Evolutionary conservation across 1,140 invertebrate species (phyloP).

Genomic region (Polypedilum pembai): DNA sequence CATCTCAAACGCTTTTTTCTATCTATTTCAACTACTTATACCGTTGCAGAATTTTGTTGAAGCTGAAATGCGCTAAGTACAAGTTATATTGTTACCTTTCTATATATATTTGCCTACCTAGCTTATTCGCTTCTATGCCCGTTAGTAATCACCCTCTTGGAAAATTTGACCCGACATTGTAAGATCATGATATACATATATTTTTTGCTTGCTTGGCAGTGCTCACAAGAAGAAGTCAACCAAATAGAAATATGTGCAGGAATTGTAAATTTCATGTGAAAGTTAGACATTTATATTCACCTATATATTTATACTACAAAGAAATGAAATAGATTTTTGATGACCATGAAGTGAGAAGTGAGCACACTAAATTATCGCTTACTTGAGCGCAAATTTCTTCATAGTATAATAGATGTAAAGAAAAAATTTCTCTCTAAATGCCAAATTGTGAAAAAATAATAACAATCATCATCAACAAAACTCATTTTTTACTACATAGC

Average conservation of each 20-base stretch:
- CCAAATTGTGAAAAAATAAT: constrained; percentile 12
- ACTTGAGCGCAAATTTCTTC: neutral
- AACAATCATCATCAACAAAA: neutral
- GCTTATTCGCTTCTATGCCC: neutral
- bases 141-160: constrained; percentile 16
- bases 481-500: neutral
- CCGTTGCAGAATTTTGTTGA: constrained; percentile 17
- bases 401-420: neutral
- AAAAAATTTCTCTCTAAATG: neutral
- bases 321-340: neutral
- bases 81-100: no score
- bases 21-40: neutral
- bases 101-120: no score
- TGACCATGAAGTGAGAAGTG: neutral
- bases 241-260: neutral
- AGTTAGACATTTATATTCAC: neutral
- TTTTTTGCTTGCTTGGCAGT: no score
- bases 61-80: neutral
- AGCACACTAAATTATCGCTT: neutral
- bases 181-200: neutral
- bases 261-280: constrained; percentile 10
- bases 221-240: neutral
- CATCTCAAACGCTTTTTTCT: neutral
- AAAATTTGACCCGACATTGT: constrained; percentile 22
- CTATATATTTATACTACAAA: neutral